Evolutionary conservation across 2,888 invertebrate species (phyloP), one percentile per base, ranked within the genome.

Genomic region (Campoplex capitator): DNA sequence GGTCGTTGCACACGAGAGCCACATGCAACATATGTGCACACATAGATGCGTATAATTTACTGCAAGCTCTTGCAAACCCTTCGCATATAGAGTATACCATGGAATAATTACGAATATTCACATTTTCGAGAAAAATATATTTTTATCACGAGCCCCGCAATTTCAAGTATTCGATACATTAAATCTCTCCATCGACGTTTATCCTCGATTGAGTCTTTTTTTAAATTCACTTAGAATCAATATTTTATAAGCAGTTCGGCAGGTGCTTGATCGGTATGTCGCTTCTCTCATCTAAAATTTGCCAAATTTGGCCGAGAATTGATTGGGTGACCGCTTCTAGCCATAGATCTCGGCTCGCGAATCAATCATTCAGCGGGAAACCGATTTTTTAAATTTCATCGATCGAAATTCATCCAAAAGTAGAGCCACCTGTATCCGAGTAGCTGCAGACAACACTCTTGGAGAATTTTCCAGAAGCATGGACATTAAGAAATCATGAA

Each of bases 1-100:
- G 73, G 77, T 77, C 83, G 76, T 77, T 84, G 83, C 77, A 80
- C 58, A 48, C 65, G 58, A 62, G 62, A 70, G 75, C 71, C 51
- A 62, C 86, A 77, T 80, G 86, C 86, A 73, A 73, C 73, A 16
- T 32, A 62, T 23, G 32, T 45, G 13, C 8, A 51, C 35, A 32
- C 8, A 32, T 18, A 48, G 18, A 23, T 13, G 42, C 67, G 18
- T 62, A 75, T 77, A 54, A n/a, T 35, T 68, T 8, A 16, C 51
- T 42, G 54, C 38, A 58, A 68, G 56, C 45, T 71, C 62, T 83
- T 42, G 23, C 65, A 23, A 32, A 68, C 32, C 67, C 42, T 75
- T 42, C 45, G 45, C 32, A 23, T 68, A 75, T 16, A n/a, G 38
- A 32, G 38, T 7, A 28, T 65, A 51, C 28, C n/a, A 6, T 38